Percentiles rank a stretch among this genome's conserved stretches.
These are phyloP conservation scores for Erebia epiphron DNA, from an alignment of 2,888 invertebrate genomes.

Conservation along the genomic window DNA sequence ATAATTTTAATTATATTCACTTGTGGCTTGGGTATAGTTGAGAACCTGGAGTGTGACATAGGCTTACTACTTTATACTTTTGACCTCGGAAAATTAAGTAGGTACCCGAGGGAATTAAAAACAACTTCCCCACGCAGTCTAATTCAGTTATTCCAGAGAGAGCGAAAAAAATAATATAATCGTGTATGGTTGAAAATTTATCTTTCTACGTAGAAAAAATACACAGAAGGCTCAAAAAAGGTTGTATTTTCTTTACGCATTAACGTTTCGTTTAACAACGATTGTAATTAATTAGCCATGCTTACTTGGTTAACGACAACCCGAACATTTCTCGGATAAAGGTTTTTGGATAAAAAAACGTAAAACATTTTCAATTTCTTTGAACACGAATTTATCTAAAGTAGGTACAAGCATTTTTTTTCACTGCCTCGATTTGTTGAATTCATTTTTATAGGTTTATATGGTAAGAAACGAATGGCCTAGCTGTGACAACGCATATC, in stretches of 20 bases:
- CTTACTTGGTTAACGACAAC: slow-evolving; percentile 41
- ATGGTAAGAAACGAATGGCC: no score
- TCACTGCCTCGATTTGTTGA: no score
- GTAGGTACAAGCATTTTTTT: neutral
- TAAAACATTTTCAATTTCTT: neutral
- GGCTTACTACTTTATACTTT: no score
- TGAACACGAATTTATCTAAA: slow-evolving; percentile 2
- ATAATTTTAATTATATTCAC: no score
- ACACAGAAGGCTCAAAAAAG: slow-evolving; percentile 45
- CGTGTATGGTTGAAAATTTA: neutral
- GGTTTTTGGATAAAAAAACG: slow-evolving; percentile 11
- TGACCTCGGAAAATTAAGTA: no score
- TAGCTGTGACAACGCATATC: no score
- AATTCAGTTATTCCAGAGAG: no score
- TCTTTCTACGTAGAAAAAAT: neutral
- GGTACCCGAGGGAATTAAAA: no score
- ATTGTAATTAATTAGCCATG: slow-evolving; percentile 61
- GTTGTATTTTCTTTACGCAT: slow-evolving; percentile 44
- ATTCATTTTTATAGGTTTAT: no score
- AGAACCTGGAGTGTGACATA: no score
- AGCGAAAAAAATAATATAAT: neutral
- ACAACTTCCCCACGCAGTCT: no score
- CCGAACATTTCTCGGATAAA: slow-evolving; percentile 42
- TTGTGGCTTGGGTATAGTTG: no score
- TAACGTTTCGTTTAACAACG: slow-evolving; percentile 56